Conservation (phyloP, 2,113 vertebrate species). For the Theristicus caerulescens region DNA sequence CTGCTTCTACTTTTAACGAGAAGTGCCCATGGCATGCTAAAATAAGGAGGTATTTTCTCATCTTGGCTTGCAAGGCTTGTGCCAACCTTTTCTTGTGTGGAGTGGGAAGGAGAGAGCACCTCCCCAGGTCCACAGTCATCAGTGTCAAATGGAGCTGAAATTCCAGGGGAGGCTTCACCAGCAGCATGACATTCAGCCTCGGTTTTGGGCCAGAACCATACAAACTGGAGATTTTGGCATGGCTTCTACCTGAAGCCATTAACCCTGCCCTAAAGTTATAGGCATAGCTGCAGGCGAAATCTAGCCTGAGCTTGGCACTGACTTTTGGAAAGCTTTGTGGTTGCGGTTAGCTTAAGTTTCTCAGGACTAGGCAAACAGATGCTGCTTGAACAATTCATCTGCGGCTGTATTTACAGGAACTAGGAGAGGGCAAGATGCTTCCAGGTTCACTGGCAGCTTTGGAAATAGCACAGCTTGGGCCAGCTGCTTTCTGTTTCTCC, state of each 20-base stretch:
- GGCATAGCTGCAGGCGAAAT: background rate
- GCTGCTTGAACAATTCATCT: background rate
- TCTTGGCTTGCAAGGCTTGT: background rate
- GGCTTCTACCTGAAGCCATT: background rate
- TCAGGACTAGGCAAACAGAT: background rate
- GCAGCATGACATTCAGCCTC: background rate
- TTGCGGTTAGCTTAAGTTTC: background rate
- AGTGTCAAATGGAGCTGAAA: background rate
- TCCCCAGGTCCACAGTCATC: background rate
- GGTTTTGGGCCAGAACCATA: background rate
- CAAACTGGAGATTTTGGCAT: background rate
- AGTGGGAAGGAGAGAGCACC: background rate
- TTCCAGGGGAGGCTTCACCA: background rate
- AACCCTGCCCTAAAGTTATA: background rate
- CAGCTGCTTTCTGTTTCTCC: background rate
- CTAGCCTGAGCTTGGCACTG: background rate
- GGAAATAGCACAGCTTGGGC: background rate
- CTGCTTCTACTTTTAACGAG: background rate
- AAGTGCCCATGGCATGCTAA: background rate
- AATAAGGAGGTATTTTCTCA: background rate
- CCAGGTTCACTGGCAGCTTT: background rate
- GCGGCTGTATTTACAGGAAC: background rate
- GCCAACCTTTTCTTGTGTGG: background rate
- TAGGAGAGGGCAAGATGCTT: background rate
- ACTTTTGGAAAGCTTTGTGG: background rate